Conservation (phyloP, 30 jellyfish, hydroid and myxozoan genomes). For the Sanderia malayensis region DNA sequence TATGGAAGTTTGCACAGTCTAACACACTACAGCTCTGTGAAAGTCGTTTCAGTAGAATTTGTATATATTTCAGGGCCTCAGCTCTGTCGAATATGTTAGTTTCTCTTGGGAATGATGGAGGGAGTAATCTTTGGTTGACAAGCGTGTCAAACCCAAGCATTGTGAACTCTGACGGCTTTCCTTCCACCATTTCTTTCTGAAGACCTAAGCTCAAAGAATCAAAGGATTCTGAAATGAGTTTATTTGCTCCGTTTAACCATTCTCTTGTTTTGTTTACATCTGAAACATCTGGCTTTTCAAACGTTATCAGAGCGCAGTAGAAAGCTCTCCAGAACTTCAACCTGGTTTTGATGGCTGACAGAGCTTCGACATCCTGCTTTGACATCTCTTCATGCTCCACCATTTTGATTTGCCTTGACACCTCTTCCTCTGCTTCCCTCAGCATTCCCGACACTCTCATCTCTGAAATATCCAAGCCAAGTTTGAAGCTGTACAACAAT, state of each 20-base stretch:
- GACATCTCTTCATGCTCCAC: neutral
- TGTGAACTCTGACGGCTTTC: slow-evolving; percentile 7
- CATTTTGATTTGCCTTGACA: slow-evolving; percentile 57
- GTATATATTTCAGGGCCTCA: slow-evolving; percentile 45
- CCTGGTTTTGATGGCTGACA: slow-evolving; percentile 64
- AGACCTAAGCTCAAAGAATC: slow-evolving; percentile 24
- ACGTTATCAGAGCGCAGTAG: slow-evolving; percentile 65
- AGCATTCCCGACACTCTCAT: slow-evolving; percentile 83
- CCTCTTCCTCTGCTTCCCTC: slow-evolving; percentile 91
- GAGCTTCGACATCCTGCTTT: slow-evolving; percentile 19
- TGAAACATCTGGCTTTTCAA: slow-evolving; percentile 79
- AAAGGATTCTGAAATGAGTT: slow-evolving; percentile 13
- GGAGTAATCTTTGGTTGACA: slow-evolving; percentile 81
- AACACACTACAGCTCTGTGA: slow-evolving; percentile 35
- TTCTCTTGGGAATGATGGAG: slow-evolving; percentile 92
- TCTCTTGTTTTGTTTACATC: slow-evolving; percentile 52
- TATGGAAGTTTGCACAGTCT: slow-evolving; percentile 61
- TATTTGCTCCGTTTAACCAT: slow-evolving; percentile 29
- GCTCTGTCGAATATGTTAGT: slow-evolving; percentile 41
- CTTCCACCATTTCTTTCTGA: slow-evolving; percentile 10
- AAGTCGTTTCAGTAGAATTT: slow-evolving; percentile 31
- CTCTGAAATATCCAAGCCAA: slow-evolving; percentile 61
- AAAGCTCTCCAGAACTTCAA: slow-evolving; percentile 76
- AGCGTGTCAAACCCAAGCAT: slow-evolving; percentile 85
- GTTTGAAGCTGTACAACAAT: slow-evolving; percentile 64